phyloP scores from a whole-genome alignment of 2,888 invertebrate species.

The Margaritifera margaritifera region DNA sequence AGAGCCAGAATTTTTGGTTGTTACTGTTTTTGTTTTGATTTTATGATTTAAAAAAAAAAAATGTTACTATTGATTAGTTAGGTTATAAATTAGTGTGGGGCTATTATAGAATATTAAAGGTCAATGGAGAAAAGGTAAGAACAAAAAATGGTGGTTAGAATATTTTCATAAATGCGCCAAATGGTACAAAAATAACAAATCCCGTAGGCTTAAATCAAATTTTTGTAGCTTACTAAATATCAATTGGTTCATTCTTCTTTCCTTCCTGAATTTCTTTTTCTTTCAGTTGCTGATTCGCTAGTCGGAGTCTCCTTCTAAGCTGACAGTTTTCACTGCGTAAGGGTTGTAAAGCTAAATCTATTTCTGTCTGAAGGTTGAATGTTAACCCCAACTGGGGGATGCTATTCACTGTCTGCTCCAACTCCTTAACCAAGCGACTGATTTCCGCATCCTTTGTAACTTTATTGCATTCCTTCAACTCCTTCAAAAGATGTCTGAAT shows the following conservation, averaged over 20 bases:
- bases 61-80: no score
- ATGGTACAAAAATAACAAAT: no score
- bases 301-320: slow-evolving; percentile 51
- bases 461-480: slow-evolving; percentile 53
- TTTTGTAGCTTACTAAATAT: no score
- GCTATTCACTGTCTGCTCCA: slow-evolving; percentile 41
- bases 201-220: no score
- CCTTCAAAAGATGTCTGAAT: slow-evolving; percentile 48
- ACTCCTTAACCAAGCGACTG: slow-evolving; percentile 39
- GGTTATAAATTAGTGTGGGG: no score
- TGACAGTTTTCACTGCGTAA: slow-evolving; percentile 64
- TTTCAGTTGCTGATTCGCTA: slow-evolving; percentile 51
- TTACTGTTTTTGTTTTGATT: no score
- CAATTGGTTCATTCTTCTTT: slow-evolving; percentile 29
- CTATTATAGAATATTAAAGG: no score
- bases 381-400: slow-evolving; percentile 54
- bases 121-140: no score
- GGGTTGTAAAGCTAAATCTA: slow-evolving; percentile 62
- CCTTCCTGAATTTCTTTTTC: slow-evolving; percentile 43
- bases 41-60: no score
- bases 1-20: no score
- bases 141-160: no score
- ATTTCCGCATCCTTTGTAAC: slow-evolving; percentile 49
- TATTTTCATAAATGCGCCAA: no score
- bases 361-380: slow-evolving; percentile 59